Base-by-base conservation (phyloP, 2,797 vertebrate species). In the Diplodus puntazzo region DNA sequence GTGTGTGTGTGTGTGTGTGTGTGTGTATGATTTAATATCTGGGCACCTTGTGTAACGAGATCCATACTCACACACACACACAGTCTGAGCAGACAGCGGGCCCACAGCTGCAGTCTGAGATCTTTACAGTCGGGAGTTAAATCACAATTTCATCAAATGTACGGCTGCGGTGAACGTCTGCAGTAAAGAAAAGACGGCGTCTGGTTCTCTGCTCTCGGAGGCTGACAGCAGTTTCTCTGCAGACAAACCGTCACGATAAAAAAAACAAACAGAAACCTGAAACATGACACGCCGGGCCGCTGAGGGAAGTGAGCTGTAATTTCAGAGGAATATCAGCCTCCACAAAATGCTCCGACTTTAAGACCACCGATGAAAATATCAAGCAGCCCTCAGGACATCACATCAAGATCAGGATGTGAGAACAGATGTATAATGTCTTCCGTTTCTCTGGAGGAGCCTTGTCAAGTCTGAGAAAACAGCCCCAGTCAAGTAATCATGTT, bases 41-140 rank as follows among this genome's bases (percentile, higher is more conserved):
- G 82, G 77, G 77, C 66, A 89, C 62, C 85, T 70, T 79, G 48
- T 55, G 75, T 90, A 92, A 89, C 55, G 45, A 75, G 72, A 84
- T 81, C 54, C 77, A 85, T 11, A 79, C 54, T 2, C 43, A 30
- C 23, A 61, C 53, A 43, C 30, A 80, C 58, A 60, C 21, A 39
- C 69, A 54, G 6, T 20, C 72, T 63, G 69, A 25, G 63, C 71
- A 82, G 70, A 79, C 66, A 46, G 10, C 30, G 25, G 55, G 52
- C 46, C 18, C 66, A 25, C 63, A 79, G 68, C 81, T 74, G 58
- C 52, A 69, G 69, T 64, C 63, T 42, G 53, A 55, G 59, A 10
- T 46, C 50, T 52, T 43, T 27, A 18, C 53, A 65, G 18, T 9
- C 1, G 6, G 49, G 10, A 64, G 3, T 17, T n/a, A 7, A 66